Evolutionary conservation across 2,113 vertebrate species (phyloP).

Genomic region (Neopipo cinnamomea): DNA sequence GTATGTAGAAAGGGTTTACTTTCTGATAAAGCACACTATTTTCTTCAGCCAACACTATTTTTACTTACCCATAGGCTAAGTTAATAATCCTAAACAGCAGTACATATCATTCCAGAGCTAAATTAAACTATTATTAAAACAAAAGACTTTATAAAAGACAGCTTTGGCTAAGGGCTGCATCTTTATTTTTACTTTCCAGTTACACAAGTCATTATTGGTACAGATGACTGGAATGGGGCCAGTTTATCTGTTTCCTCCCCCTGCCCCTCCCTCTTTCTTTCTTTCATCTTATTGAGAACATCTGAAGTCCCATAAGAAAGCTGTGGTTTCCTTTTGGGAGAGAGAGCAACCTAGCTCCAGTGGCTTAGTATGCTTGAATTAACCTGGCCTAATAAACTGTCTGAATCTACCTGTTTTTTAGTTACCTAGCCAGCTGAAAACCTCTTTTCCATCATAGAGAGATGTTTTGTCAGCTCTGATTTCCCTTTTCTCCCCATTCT

Average conservation of each 20-base stretch:
- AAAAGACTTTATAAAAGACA: neutral
- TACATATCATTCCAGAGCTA: neutral
- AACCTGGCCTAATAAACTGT: neutral
- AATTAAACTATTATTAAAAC: neutral
- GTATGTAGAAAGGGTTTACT: neutral
- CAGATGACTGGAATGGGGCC: neutral
- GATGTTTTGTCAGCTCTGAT: neutral
- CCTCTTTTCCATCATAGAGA: neutral
- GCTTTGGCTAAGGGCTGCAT: neutral
- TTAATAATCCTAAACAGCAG: neutral
- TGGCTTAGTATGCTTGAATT: neutral
- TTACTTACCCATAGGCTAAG: neutral
- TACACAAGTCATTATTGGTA: neutral
- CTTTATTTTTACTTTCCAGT: neutral
- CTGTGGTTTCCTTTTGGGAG: neutral
- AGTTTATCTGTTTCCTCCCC: neutral
- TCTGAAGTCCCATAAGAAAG: neutral
- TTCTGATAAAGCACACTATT: neutral
- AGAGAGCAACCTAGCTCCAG: neutral
- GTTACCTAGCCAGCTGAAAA: neutral
- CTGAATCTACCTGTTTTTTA: neutral
- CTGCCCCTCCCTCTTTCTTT: neutral
- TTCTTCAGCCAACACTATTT: neutral
- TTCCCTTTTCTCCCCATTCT: neutral
- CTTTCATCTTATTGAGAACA: neutral